Percentiles rank a stretch among this genome's conserved stretches.
phyloP scores from a whole-genome alignment of 2,113 vertebrate species.

The Alaudala cheleensis region DNA sequence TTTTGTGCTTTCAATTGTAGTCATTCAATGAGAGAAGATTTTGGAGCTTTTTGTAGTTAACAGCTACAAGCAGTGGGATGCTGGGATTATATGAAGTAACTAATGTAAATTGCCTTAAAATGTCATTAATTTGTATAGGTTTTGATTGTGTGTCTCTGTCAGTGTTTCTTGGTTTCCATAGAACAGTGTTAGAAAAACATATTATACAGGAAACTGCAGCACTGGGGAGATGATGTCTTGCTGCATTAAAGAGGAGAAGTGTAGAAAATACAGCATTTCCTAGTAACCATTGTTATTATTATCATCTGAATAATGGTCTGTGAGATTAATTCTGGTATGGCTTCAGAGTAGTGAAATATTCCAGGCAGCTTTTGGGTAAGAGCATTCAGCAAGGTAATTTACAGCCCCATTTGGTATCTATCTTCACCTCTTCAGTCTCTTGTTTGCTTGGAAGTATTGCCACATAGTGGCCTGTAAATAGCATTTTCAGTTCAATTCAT shows the following conservation, averaged over 20 bases:
- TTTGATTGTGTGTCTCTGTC: neutral
- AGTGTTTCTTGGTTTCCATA: neutral
- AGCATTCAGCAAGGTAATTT: neutral
- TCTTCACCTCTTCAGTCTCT: neutral
- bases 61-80: neutral
- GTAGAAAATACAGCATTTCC: neutral
- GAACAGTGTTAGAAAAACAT: neutral
- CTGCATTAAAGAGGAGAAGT: neutral
- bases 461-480: neutral
- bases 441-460: conserved; percentile 13
- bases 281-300: neutral
- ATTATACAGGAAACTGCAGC: neutral
- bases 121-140: neutral
- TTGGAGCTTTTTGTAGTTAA: neutral
- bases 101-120: neutral
- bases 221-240: neutral
- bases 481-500: neutral
- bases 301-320: neutral
- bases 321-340: neutral
- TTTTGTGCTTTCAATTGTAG: neutral
- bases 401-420: neutral
- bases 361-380: neutral
- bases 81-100: neutral
- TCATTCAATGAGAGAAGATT: conserved; percentile 7
- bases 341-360: neutral